These are phyloP conservation scores for Mimas tiliae DNA, from an alignment of 2,888 invertebrate genomes.

Conservation along the genomic window DNA sequence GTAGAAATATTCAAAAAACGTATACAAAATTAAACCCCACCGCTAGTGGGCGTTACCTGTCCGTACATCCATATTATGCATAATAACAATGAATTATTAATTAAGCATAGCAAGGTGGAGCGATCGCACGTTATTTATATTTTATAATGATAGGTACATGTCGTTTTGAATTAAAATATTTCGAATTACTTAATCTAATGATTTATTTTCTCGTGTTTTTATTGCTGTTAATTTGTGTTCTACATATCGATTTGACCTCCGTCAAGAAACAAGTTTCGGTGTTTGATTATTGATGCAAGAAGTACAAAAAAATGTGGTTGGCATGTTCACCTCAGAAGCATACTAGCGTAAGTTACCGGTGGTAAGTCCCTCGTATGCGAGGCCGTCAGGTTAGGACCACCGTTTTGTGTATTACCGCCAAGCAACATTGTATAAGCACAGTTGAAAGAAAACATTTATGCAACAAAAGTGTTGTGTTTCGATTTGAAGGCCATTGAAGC, in stretches of 20 bases:
- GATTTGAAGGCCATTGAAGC: no score
- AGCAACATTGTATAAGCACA: no score
- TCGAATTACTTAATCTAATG: constrained; percentile 26
- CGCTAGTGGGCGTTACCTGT: constrained; percentile 37
- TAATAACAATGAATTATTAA: constrained; percentile 42
- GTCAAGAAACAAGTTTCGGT: background rate
- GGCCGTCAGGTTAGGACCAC: no score
- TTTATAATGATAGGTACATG: constrained; percentile 27
- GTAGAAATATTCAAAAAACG: constrained; percentile 22
- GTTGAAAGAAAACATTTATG: no score
- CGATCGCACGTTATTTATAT: constrained; percentile 34
- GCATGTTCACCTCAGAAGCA: no score
- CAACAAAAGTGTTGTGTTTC: no score
- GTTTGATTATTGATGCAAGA: no score
- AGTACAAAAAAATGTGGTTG: background rate
- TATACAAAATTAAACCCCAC: constrained; percentile 35
- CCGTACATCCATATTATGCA: constrained; percentile 34
- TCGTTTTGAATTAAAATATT: constrained; percentile 21
- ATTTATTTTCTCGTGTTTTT: constrained; percentile 14
- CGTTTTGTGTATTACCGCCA: no score
- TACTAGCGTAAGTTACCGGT: no score
- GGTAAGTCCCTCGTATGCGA: no score
- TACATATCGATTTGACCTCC: background rate
- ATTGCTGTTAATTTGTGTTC: constrained; percentile 10
- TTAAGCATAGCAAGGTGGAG: constrained; percentile 28